Evolutionary conservation across 2,888 invertebrate genomes (phyloP).

Genomic region (Sabatieria punctata): DNA sequence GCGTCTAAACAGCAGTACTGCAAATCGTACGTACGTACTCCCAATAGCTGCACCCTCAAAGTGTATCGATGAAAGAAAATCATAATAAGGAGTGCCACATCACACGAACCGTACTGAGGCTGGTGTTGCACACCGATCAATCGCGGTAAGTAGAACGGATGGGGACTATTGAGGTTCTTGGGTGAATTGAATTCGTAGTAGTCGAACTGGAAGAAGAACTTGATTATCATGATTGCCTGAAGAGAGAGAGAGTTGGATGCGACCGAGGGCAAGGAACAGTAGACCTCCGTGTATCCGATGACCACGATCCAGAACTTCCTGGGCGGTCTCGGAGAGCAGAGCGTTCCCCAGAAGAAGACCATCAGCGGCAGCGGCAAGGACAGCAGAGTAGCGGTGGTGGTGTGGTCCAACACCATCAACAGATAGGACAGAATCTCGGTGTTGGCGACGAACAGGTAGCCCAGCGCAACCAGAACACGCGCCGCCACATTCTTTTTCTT

Average conservation of each 20-base stretch:
- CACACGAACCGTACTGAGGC: slow-evolving; percentile 68
- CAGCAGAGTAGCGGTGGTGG: slow-evolving; percentile 73
- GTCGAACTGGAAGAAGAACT: slow-evolving; percentile 92
- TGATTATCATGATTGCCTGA: slow-evolving; percentile 78
- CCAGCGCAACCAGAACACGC: slow-evolving; percentile 21
- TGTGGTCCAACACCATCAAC: slow-evolving; percentile 83
- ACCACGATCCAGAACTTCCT: slow-evolving; percentile 96
- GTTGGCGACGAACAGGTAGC: slow-evolving; percentile 24
- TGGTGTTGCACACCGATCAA: slow-evolving; percentile 83
- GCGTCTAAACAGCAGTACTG: slow-evolving; percentile 38
- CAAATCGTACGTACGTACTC: too few species aligned
- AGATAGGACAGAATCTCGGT: slow-evolving; percentile 85
- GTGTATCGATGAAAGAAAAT: slow-evolving; percentile 91
- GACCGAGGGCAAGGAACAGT: too few species aligned
- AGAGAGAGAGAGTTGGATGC: too few species aligned
- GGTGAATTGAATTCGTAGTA: slow-evolving; percentile 68
- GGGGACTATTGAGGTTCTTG: slow-evolving; percentile 42
- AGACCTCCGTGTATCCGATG: slow-evolving; percentile 90
- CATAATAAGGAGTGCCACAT: slow-evolving; percentile 67
- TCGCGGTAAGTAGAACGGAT: slow-evolving; percentile 57
- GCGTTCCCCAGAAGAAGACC: slow-evolving; percentile 93
- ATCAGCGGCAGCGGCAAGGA: slow-evolving; percentile 81
- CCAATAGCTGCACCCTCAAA: slow-evolving; percentile 56
- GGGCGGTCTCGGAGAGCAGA: slow-evolving; percentile 82
- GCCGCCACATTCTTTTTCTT: slow-evolving; percentile 24